These are phyloP conservation scores for Solen grandis DNA, from an alignment of 1,140 invertebrate species.

Conservation along the genomic window DNA sequence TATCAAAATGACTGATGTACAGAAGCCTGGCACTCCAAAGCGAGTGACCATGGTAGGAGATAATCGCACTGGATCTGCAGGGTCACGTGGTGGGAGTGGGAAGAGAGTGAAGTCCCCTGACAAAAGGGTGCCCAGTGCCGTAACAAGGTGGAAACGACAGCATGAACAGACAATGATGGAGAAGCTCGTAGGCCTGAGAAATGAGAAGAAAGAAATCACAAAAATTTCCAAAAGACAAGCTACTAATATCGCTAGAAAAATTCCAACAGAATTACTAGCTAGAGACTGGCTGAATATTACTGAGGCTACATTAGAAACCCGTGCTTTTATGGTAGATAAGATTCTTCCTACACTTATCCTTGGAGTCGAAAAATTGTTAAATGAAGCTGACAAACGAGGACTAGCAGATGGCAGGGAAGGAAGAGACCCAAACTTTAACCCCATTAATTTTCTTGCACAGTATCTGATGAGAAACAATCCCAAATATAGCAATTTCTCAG, in stretches of 20 bases:
- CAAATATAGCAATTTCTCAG: slow-evolving; percentile 78
- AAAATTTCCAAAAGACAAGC: slow-evolving; percentile 70
- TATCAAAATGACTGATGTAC: slow-evolving; percentile 60
- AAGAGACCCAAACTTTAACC: slow-evolving; percentile 79
- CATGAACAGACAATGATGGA: slow-evolving; percentile 78
- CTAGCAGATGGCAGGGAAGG: slow-evolving; percentile 66
- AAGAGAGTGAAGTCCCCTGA: slow-evolving; percentile 50
- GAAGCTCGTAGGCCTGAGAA: slow-evolving; percentile 71
- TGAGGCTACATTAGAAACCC: slow-evolving; percentile 76
- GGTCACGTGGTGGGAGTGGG: slow-evolving; percentile 51
- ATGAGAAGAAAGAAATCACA: slow-evolving; percentile 72
- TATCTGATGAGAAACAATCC: slow-evolving; percentile 81
- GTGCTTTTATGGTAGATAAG: slow-evolving; percentile 79
- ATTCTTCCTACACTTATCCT: slow-evolving; percentile 79
- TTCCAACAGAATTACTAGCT: slow-evolving; percentile 79
- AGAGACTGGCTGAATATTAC: slow-evolving; percentile 78
- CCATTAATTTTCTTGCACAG: slow-evolving; percentile 80
- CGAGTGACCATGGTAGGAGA: slow-evolving; percentile 59
- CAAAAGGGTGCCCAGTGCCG: slow-evolving; percentile 66
- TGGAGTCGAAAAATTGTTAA: slow-evolving; percentile 79
- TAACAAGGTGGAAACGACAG: slow-evolving; percentile 74
- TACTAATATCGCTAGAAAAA: slow-evolving; percentile 75
- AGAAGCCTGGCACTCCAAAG: slow-evolving; percentile 60
- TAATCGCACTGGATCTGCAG: slow-evolving; percentile 23
- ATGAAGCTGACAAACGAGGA: slow-evolving; percentile 76